Base-by-base conservation (phyloP, 2,797 vertebrate genomes). In the Zalophus californianus region DNA sequence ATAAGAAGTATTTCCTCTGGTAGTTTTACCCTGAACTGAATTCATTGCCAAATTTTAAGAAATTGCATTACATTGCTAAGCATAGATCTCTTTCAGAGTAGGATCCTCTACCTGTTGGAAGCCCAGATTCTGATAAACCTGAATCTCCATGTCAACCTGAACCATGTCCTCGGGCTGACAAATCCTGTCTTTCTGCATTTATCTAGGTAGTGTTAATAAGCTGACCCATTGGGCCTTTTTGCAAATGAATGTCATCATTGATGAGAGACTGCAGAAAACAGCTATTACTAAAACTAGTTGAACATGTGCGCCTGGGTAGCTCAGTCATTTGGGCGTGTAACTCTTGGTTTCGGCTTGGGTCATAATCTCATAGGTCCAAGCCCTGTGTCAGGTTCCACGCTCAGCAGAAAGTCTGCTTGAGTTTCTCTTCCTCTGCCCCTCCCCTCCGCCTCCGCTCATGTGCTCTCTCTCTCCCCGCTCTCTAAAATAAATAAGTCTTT, bases 211-310 rank as follows among this genome's bases (percentile, higher is more conserved):
- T 68, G 11, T 75, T 72, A 44, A 70, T 38, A 83, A 73, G 85
- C 10, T 80, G 56, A n/a, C 66, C n/a, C 38, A 1, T 1, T 38
- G 77, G 13, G 32, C 64, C 66, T 58, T 60, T 18, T 78, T 90
- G 23, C 35, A 35, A 80, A 80, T 20, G 50, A 85, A 48, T 60
- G 11, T 35, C 70, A 52, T 86, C 56, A 27, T 56, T 91, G 80
- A n/a, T 82, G 25, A 68, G 50, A 91, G 44, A 94, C 80, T 75
- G 27, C 54, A 95, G 70, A 64, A 84, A 90, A 95, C 41, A 84
- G 70, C 27, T 58, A 5, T 20, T 94, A 44, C 35, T 77, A 90
- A 82, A 89, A 44, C 5, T 14, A n/a, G 70, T 68, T 68, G n/a
- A 68, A 68, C n/a, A 11, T 4, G 66, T 18, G 9, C 2, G 0